Conservation (phyloP, 2,797 vertebrate species). For the Lutjanus campechanus region DNA sequence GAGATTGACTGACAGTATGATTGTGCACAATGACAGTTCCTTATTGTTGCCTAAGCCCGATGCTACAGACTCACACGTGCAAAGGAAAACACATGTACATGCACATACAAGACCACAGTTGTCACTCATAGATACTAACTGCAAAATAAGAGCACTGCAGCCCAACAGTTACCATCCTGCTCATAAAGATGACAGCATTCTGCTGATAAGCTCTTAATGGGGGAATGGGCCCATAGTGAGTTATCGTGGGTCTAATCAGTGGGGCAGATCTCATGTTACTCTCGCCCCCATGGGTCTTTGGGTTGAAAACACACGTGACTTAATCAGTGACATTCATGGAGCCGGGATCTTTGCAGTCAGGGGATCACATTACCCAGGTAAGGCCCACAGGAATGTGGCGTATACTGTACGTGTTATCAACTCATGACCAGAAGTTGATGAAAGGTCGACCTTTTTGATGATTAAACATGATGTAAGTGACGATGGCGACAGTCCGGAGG, state of each 20-base stretch:
- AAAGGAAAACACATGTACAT: slow-evolving; percentile 39
- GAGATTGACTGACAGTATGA: slow-evolving; percentile 58
- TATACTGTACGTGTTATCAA: slow-evolving; percentile 69
- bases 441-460: slow-evolving; percentile 74
- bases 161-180: slow-evolving; percentile 9
- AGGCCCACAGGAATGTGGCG: slow-evolving; percentile 70
- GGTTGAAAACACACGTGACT: slow-evolving; percentile 63
- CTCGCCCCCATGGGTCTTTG: slow-evolving; percentile 31
- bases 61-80: slow-evolving; percentile 13
- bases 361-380: slow-evolving; percentile 77
- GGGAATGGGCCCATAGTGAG: slow-evolving; percentile 24
- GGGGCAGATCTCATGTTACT: slow-evolving; percentile 65
- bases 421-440: slow-evolving; percentile 65
- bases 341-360: slow-evolving; percentile 53
- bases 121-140: slow-evolving; percentile 30
- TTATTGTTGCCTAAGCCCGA: slow-evolving; percentile 21
- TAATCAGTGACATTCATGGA: slow-evolving; percentile 75
- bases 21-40: slow-evolving; percentile 34
- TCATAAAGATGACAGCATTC: slow-evolving; percentile 10
- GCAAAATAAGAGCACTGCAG: background rate
- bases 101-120: slow-evolving; percentile 20
- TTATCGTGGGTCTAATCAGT: slow-evolving; percentile 51
- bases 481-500: slow-evolving; percentile 21
- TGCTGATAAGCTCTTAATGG: slow-evolving; percentile 38
- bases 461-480: slow-evolving; percentile 77